Base-by-base conservation (phyloP, 2,888 invertebrate genomes). In the Yponomeuta malinellus region DNA sequence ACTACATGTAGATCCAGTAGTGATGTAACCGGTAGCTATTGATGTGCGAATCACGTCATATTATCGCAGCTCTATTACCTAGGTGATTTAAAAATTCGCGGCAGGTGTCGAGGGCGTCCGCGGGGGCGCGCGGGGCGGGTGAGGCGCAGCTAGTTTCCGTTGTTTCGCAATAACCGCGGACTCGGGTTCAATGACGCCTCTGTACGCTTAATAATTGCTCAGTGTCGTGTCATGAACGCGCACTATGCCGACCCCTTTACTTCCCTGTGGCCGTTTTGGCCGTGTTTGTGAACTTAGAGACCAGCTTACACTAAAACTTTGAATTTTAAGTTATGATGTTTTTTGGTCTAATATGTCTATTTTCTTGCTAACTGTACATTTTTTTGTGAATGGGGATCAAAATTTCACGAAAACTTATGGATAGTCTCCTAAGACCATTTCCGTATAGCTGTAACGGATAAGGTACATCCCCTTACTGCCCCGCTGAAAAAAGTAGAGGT, bases 51-150 rank as follows among this genome's bases (percentile, higher is more conserved):
- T n/a, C 69, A 31, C 52, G 63, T 69, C 59, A 69, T 71, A 68
- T 71, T 59, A 68, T 52, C 52, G 68, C 63, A 68, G 37, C 59
- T 68, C 68, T 29, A 43, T 89, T 81, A 90, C 90, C 90, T 89
- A 91, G 89, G 89, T 52, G 89, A 87, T 90, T 88, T 90, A 86
- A 87, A 89, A 88, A 91, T 90, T 90, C 91, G 87, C 86, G 83
- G 87, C 90, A 91, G 90, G 91, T 90, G 88, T 84, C 78, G 33
- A 23, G 31, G 59, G 70, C 12, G 52, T 9, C 2, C 52, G 52
- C 43, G 63, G 37, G 75, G 74, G 78, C 72, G 76, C 71, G 73
- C 74, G 71, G 77, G 74, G 72, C 74, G 71, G 76, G 74, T 75
- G 75, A 75, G 75, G 75, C 78, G 77, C 82, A 88, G 89, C 90